A percentile compares a stretch with the other conserved stretches of the same genome.
These are phyloP conservation scores for Callipepla squamata DNA, from an alignment of 2,113 vertebrate genomes.

Conservation along the genomic window DNA sequence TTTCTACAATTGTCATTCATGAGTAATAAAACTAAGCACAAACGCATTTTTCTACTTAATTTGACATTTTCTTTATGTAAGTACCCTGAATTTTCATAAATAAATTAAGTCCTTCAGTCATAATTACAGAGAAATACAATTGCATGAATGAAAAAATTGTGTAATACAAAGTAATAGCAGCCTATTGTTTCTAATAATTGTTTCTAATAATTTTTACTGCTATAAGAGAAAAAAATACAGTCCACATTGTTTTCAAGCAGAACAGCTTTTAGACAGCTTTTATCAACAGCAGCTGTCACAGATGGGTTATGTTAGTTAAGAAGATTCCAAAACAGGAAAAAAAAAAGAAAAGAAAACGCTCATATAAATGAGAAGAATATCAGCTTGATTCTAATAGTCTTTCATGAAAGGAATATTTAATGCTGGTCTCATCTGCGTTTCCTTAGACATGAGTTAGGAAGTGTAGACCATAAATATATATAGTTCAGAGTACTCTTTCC, in stretches of 20 bases:
- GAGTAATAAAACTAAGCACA: background rate
- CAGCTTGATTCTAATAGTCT: background rate
- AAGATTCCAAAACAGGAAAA: constrained; percentile 32
- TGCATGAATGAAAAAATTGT: background rate
- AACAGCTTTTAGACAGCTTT: constrained; percentile 37
- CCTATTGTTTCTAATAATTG: background rate
- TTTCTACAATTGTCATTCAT: background rate
- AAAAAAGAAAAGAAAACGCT: fast-evolving
- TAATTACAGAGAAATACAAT: background rate
- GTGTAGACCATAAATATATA: background rate
- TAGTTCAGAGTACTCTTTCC: background rate
- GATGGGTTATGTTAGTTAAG: constrained; percentile 61
- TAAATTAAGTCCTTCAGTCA: background rate
- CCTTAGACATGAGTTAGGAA: background rate
- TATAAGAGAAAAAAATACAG: background rate
- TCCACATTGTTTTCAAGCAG: constrained; percentile 1
- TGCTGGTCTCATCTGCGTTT: background rate
- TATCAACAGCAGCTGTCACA: constrained; percentile 67
- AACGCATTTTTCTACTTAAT: background rate
- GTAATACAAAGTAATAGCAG: background rate
- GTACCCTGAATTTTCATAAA: background rate
- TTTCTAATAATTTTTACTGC: constrained; percentile 5
- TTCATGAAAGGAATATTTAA: background rate
- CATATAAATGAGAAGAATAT: constrained; percentile 40
- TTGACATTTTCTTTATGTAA: background rate